Base-by-base conservation (phyloP, 23 tunicate species). In the Ascidia mentula region DNA sequence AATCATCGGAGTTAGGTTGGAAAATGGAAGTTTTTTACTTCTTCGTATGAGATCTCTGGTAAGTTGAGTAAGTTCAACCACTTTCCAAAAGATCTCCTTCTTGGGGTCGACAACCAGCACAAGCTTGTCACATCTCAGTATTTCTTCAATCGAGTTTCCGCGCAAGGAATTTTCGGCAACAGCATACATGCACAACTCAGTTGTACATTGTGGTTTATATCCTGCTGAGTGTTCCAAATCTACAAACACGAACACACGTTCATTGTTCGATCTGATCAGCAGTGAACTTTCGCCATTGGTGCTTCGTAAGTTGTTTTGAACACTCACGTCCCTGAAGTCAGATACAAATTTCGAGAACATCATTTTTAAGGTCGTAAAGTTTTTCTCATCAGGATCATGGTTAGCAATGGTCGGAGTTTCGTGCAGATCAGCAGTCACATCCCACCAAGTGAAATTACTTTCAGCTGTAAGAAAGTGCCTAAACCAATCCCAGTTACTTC, bases 21-120 rank as follows among this genome's bases (percentile, higher is more conserved):
- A 6, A 53, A 53, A 20, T 1, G 65, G 65, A 20, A 20, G 65
- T 28, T 53, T 53, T 53, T 9, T 26, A 28, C 24, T 53, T 3
- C 65, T 26, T 53, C 24, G 12, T 53, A 53, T 53, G 65, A 28
- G 28, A 3, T 9, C 2, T 3, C 24, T 53, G 13, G 22, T 9
- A 28, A 53, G 65, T 20, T 9, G 13, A 9, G 65, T 5, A 26
- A 53, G 65, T 9, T 53, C 65, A 53, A 9, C 7, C 22, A 28
- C 65, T 53, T 53, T 53, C 65, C 65, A 53, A 53, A 9, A 53
- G 1, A 53, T 53, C 65, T 53, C 65, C 65, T 53, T 53, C 24
- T 53, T 6, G 13, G 65, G 65, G 24, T 53, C 65, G 1, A 53
- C 65, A 5, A 53, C 65, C 65, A 53, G 65, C 24, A 28, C 24